Percentiles rank a stretch among this genome's conserved stretches.
phyloP scores from a whole-genome alignment of 37 sponge, comb jelly and placozoan genomes.

The Corticium candelabrum region DNA sequence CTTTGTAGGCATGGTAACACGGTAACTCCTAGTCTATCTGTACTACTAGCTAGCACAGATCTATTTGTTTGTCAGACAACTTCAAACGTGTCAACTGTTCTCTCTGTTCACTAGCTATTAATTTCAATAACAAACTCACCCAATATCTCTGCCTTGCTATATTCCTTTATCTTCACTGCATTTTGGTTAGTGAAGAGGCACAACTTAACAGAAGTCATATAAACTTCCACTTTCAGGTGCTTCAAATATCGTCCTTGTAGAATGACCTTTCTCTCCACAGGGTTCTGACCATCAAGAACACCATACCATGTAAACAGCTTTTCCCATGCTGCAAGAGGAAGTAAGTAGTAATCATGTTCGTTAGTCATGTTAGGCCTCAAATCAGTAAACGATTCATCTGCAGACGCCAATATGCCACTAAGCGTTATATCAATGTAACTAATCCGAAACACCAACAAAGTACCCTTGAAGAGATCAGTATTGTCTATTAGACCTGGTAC shows the following conservation, averaged over 20 bases:
- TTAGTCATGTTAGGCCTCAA: background rate
- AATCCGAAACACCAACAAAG: background rate
- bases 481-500: conserved; percentile 92
- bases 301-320: conserved; percentile 61
- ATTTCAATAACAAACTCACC: too few relatives aligned
- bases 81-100: too few relatives aligned
- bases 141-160: too few relatives aligned
- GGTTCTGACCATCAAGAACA: conserved; percentile 13
- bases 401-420: too few relatives aligned
- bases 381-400: too few relatives aligned
- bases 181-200: conserved; percentile 33
- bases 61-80: too few relatives aligned
- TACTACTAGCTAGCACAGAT: too few relatives aligned
- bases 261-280: conserved; percentile 51
- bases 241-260: conserved; percentile 69
- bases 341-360: conserved; percentile 23
- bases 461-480: conserved; percentile 43
- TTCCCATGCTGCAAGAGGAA: conserved; percentile 56
- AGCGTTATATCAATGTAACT: background rate
- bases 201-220: conserved; percentile 57
- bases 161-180: conserved; percentile 20
- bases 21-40: too few relatives aligned
- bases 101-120: too few relatives aligned
- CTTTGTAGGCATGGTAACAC: too few relatives aligned
- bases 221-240: conserved; percentile 85